Evolutionary conservation across 2,888 invertebrate genomes (phyloP), one percentile per base, ranked within the genome.

Genomic region (Lasioglossum oenotherae): DNA sequence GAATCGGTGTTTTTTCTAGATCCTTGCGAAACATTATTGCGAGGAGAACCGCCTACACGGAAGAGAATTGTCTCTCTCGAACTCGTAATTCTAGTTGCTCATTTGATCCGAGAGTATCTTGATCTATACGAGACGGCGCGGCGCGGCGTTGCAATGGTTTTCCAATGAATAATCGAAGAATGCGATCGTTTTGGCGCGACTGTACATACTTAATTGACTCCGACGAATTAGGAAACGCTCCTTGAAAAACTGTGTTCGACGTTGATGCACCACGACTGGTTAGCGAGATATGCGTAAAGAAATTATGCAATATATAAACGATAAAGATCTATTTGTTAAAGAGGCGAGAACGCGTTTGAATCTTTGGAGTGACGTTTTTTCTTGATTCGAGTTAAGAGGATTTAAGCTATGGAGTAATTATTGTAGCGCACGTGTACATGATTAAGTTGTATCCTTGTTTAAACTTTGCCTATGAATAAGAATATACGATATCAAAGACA

Each of bases 361-460:
- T 72, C 73, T 80, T 83, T 87, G 74, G 80, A 87, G 84, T 85
- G 87, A 81, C 71, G 85, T 76, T 83, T 78, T 38, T 85, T 80
- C 80, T 84, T 88, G 78, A 87, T 83, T 81, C 38, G 76, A 41
- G 71, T 88, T 69, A 77, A 78, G 75, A 87, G 72, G 86, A 84
- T 87, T 78, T 84, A 83, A 87, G 80, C 73, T 89, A 84, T 77
- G 81, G 86, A 90, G 76, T 91, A 92, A 92, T 89, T 86, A 91
- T 91, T 92, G 90, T 93, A 92, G 84, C 84, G 86, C 92, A 92
- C 88, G 85, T 88, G 88, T 91, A 92, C 89, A 93, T 89, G 90
- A 91, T 91, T 92, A 91, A 89, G 86, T 91, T 92, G 92, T 93
- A 93, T 91, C 91, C 89, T 92, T 89, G 91, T 92, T 92, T 93